Evolutionary conservation across 2,888 invertebrate species (phyloP).

Genomic region (Pterostichus niger): DNA sequence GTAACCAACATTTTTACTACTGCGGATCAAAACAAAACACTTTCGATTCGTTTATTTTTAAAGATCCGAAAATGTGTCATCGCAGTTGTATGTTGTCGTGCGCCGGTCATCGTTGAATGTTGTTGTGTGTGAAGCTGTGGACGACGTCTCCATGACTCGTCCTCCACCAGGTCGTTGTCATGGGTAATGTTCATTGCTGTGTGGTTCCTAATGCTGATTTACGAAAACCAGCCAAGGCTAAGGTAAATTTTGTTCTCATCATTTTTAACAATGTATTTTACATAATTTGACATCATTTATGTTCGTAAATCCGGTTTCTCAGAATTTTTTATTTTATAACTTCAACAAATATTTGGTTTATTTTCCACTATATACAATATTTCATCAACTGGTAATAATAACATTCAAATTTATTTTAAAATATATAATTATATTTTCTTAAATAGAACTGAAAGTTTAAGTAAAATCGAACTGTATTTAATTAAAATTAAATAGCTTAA

Average conservation of each 20-base stretch:
- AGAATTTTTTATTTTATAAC: neutral
- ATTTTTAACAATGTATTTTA: neutral
- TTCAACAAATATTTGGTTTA: too few species aligned
- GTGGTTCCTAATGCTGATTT: constrained; percentile 53
- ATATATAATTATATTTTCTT: too few species aligned
- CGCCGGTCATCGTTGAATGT: constrained; percentile 5
- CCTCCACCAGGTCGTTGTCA: constrained; percentile 11
- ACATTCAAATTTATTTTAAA: too few species aligned
- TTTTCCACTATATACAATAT: neutral
- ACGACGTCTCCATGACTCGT: constrained; percentile 40
- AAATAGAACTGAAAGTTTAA: too few species aligned
- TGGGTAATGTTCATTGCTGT: constrained; percentile 61
- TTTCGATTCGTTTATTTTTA: constrained; percentile 65
- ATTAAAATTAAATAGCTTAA: too few species aligned
- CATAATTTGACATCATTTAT: constrained; percentile 1
- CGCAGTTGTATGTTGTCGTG: constrained; percentile 39
- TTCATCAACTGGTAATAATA: neutral
- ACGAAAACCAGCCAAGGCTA: constrained; percentile 18
- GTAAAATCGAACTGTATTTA: too few species aligned
- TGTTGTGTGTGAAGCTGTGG: neutral
- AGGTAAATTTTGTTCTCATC: neutral
- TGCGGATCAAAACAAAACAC: constrained; percentile 59
- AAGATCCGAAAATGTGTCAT: constrained; percentile 61
- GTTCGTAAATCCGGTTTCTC: neutral
- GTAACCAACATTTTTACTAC: constrained; percentile 53